Conservation (phyloP, 2,888 invertebrate genomes). For the Andrena bucephala region DNA sequence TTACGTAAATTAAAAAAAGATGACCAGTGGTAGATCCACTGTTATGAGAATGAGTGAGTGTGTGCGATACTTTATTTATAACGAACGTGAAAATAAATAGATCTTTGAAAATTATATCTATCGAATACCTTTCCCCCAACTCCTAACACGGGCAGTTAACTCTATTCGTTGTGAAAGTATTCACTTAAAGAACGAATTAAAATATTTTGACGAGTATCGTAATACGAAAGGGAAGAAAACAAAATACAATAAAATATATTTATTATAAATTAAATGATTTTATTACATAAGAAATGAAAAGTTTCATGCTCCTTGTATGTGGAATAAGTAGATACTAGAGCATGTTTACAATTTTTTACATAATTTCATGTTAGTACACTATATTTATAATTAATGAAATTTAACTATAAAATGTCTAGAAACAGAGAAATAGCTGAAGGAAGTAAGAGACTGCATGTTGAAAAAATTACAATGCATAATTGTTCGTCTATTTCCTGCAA, state of each 20-base stretch:
- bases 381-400: slow-evolving; percentile 4
- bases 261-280: slow-evolving; percentile 29
- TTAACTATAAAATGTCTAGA: slow-evolving; percentile 10
- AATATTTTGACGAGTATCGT: background rate
- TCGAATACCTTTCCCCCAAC: slow-evolving; percentile 7
- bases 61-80: slow-evolving; percentile 83
- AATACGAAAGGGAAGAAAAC: background rate
- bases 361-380: slow-evolving; percentile 17
- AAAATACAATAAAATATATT: slow-evolving; percentile 25
- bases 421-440: slow-evolving; percentile 22
- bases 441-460: slow-evolving; percentile 11
- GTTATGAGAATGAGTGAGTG: slow-evolving; percentile 82
- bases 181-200: background rate
- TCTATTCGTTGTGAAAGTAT: background rate
- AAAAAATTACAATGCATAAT: slow-evolving; percentile 12
- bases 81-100: slow-evolving; percentile 76
- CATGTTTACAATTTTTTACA: slow-evolving; percentile 25
- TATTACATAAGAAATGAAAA: slow-evolving; percentile 23
- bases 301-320: slow-evolving; percentile 14
- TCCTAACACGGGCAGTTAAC: background rate
- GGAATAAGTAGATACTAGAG: slow-evolving; percentile 17
- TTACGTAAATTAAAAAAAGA: slow-evolving; percentile 72
- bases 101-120: slow-evolving; percentile 51
- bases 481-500: slow-evolving; percentile 26
- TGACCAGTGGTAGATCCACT: slow-evolving; percentile 80